Evolutionary conservation across 2,888 invertebrate genomes (phyloP).

Genomic region (Athrips mouffetella): DNA sequence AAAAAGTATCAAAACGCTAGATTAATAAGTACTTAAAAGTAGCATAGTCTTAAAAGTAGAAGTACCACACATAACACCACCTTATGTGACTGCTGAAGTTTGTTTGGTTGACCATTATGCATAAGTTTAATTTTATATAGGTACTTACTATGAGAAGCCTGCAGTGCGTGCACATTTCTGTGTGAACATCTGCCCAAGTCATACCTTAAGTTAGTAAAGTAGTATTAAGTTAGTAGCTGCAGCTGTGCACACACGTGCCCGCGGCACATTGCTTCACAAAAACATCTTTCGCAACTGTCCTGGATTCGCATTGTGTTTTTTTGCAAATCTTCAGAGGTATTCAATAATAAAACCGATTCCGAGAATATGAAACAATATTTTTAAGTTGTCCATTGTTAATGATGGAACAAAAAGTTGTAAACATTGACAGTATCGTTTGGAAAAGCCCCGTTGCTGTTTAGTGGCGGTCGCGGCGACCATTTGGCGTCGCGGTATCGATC

Average conservation of each 20-base stretch:
- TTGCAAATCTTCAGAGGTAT: background rate
- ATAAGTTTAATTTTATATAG: background rate
- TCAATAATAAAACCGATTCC: conserved; percentile 9
- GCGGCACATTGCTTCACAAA: conserved; percentile 7
- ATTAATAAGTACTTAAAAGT: too few species aligned
- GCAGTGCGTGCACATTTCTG: background rate
- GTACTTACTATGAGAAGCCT: background rate
- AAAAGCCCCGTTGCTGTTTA: conserved; percentile 37
- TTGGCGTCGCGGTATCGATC: conserved; percentile 66
- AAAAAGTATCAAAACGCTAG: too few species aligned
- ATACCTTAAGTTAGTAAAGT: conserved; percentile 13
- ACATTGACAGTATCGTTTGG: conserved; percentile 42
- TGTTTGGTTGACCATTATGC: background rate
- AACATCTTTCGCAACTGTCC: conserved; percentile 8
- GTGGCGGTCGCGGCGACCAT: conserved; percentile 43
- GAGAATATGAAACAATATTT: background rate
- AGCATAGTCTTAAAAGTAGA: too few species aligned
- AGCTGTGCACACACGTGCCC: conserved; percentile 48
- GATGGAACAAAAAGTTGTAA: background rate
- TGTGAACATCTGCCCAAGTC: conserved; percentile 19
- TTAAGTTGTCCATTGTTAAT: background rate
- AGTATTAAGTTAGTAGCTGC: conserved; percentile 36
- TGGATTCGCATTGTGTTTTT: conserved; percentile 8
- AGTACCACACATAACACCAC: too few species aligned
- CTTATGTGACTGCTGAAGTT: background rate